Percentiles rank a stretch among this genome's conserved stretches.
phyloP scores from a whole-genome alignment of 2,797 vertebrate species.

The Helostoma temminkii region DNA sequence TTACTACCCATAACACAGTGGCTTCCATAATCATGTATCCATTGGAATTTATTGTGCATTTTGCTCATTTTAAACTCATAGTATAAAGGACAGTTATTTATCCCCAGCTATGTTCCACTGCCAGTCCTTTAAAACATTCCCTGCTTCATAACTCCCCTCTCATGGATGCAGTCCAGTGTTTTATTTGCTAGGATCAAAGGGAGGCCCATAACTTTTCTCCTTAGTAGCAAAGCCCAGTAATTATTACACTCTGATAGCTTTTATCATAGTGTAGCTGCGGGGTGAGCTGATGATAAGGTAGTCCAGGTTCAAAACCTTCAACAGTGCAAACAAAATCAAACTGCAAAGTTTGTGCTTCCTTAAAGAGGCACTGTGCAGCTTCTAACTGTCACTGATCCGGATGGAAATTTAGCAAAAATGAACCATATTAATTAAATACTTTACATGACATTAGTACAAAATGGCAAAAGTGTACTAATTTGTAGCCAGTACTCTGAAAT shows the following conservation, averaged over 20 bases:
- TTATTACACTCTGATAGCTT: constrained; percentile 73
- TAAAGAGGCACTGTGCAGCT: background rate
- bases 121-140: constrained; percentile 66
- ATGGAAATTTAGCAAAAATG: constrained; percentile 5
- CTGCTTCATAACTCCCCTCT: constrained; percentile 66
- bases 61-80: constrained; percentile 47
- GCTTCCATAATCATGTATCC: constrained; percentile 32
- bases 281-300: constrained; percentile 49
- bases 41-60: constrained; percentile 7
- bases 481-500: constrained; percentile 9
- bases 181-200: constrained; percentile 67
- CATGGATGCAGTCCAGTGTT: constrained; percentile 61
- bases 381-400: constrained; percentile 18
- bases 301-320: constrained; percentile 44
- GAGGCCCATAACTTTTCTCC: constrained; percentile 62
- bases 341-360: constrained; percentile 14
- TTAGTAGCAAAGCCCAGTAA: constrained; percentile 57
- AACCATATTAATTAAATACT: constrained; percentile 24
- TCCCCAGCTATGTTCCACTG: constrained; percentile 57
- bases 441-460: constrained; percentile 21
- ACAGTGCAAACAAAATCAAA: constrained; percentile 23
- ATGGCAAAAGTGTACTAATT: background rate
- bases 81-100: constrained; percentile 69
- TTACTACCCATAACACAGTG: constrained; percentile 25
- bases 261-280: constrained; percentile 69